Evolutionary conservation across 2,113 vertebrate genomes (phyloP).

Genomic region (Pycnonotus jocosus): DNA sequence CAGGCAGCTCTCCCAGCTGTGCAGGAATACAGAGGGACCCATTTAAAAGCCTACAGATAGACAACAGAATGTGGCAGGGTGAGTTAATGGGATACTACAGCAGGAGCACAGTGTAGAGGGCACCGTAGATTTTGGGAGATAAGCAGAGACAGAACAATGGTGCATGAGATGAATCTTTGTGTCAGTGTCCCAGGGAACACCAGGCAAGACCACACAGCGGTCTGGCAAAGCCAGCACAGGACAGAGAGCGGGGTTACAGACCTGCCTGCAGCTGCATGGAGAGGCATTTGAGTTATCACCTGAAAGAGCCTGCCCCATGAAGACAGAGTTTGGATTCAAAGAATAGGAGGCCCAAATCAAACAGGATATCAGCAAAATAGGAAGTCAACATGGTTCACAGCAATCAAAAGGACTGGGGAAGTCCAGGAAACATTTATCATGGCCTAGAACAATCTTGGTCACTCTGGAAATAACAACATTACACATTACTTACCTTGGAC

Average conservation of each 20-base stretch:
- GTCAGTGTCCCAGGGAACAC: not conserved
- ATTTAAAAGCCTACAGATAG: not conserved
- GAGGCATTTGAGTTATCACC: not conserved
- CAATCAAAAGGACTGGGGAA: not conserved
- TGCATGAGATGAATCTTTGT: not conserved
- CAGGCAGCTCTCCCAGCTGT: not conserved
- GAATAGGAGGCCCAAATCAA: not conserved
- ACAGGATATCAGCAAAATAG: not conserved
- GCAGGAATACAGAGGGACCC: not conserved
- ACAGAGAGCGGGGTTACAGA: not conserved
- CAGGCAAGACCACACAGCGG: not conserved
- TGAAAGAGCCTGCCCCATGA: accelerated
- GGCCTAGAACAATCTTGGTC: not conserved
- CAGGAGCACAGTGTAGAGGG: not conserved
- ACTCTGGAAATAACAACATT: not conserved
- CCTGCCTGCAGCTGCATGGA: not conserved
- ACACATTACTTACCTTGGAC: not conserved
- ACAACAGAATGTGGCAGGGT: not conserved
- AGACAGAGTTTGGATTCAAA: not conserved
- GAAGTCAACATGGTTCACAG: not conserved
- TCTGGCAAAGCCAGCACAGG: not conserved
- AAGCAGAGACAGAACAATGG: not conserved
- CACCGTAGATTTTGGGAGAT: not conserved
- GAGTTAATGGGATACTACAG: not conserved
- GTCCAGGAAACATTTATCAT: not conserved